phyloP scores from a whole-genome alignment of 2,888 invertebrate species.

The Allolobophora icterica region DNA sequence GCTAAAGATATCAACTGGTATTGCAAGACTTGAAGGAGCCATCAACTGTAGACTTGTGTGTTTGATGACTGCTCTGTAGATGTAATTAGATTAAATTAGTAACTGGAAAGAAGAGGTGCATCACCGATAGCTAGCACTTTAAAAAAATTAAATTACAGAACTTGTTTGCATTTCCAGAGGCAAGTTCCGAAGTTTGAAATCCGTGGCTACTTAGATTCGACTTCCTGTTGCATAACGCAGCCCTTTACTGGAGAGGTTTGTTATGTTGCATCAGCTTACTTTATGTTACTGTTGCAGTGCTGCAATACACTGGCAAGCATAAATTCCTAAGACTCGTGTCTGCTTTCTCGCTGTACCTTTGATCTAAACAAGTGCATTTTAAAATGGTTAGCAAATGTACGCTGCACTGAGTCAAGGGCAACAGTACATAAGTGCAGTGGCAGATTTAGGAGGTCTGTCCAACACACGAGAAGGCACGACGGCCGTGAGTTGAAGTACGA shows the following conservation, averaged over 20 bases:
- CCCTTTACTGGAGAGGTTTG: slow-evolving; percentile 86
- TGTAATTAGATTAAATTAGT: neutral
- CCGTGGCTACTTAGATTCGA: slow-evolving; percentile 82
- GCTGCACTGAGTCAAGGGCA: too few species aligned
- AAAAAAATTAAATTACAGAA: neutral
- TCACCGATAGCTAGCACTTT: neutral
- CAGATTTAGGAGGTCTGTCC: too few species aligned
- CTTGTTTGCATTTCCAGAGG: slow-evolving; percentile 53
- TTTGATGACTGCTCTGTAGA: neutral
- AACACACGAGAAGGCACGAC: too few species aligned
- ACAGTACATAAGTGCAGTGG: too few species aligned
- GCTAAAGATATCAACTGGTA: neutral
- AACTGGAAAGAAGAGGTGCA: neutral
- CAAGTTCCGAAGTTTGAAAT: slow-evolving; percentile 82
- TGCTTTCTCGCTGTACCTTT: too few species aligned
- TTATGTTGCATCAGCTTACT: neutral
- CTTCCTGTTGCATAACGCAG: slow-evolving; percentile 81
- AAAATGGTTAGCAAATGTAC: too few species aligned
- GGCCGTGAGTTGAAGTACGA: too few species aligned
- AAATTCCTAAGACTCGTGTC: too few species aligned
- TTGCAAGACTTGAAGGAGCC: neutral
- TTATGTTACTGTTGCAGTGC: neutral
- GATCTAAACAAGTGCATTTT: too few species aligned
- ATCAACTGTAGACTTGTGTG: neutral
- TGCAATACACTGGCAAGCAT: too few species aligned